Evolutionary conservation across 2,113 vertebrate genomes (phyloP).

Genomic region (Plecotus auritus): DNA sequence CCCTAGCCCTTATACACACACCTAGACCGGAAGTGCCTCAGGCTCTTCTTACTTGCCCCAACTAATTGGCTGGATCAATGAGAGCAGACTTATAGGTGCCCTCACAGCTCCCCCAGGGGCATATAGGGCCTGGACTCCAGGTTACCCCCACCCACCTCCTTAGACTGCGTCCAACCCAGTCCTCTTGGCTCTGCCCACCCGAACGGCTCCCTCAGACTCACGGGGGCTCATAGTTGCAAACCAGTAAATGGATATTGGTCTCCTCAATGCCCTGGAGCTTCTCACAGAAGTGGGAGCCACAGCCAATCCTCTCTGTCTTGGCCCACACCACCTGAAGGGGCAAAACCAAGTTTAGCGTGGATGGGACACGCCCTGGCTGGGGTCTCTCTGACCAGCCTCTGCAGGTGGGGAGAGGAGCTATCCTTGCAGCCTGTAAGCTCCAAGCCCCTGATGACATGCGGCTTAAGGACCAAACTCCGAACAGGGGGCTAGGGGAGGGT

Average conservation of each 20-base stretch:
- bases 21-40: background rate
- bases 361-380: background rate
- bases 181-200: background rate
- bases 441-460: background rate
- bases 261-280: constrained; percentile 69
- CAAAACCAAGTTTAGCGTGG: background rate
- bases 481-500: no score
- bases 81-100: background rate
- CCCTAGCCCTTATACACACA: background rate
- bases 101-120: constrained; percentile 37
- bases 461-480: background rate
- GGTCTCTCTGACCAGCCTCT: background rate
- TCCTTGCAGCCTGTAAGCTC: background rate
- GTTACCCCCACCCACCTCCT: background rate
- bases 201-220: constrained; percentile 63
- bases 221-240: constrained; percentile 85
- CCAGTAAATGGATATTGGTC: constrained; percentile 77
- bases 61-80: background rate
- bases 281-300: constrained; percentile 79
- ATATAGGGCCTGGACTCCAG: background rate
- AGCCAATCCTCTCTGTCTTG: constrained; percentile 74
- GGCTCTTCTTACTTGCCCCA: background rate
- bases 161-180: background rate
- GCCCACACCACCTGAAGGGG: constrained; percentile 81
- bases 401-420: background rate